Evolutionary conservation across 2,797 vertebrate species (phyloP).

Genomic region (Gadopsis marmoratus): DNA sequence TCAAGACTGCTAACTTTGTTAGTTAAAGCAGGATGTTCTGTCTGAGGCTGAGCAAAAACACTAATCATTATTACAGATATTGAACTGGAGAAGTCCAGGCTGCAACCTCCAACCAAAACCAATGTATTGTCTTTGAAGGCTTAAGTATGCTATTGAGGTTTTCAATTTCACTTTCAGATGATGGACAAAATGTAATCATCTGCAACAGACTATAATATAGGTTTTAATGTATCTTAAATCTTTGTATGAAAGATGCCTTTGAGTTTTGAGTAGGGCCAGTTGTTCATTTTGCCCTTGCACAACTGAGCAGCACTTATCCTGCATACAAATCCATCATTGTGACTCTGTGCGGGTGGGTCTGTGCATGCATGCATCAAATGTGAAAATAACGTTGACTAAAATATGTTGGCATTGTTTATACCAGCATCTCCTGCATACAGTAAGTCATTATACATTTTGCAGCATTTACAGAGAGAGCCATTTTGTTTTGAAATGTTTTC

Average conservation of each 20-base stretch:
- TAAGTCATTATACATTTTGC: not conserved
- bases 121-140: not conserved
- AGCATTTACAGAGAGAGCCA: not conserved
- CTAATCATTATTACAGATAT: not conserved
- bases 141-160: not conserved
- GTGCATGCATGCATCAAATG: not conserved
- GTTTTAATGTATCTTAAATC: constrained; percentile 9
- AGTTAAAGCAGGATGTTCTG: not conserved
- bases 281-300: not conserved
- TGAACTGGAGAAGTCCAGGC: not conserved
- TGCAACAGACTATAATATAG: not conserved
- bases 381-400: not conserved
- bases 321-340: not conserved
- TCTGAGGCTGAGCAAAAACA: not conserved
- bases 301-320: not conserved
- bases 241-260: constrained; percentile 1
- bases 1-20: not conserved
- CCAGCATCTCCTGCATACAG: not conserved
- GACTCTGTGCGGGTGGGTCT: not conserved
- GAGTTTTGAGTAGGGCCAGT: not conserved
- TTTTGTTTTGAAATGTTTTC: not conserved
- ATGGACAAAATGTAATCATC: constrained; percentile 2
- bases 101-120: constrained; percentile 1
- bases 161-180: not conserved
- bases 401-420: not conserved